Conservation (phyloP, 2,113 vertebrate species). For the Mystacornis crossleyi region DNA sequence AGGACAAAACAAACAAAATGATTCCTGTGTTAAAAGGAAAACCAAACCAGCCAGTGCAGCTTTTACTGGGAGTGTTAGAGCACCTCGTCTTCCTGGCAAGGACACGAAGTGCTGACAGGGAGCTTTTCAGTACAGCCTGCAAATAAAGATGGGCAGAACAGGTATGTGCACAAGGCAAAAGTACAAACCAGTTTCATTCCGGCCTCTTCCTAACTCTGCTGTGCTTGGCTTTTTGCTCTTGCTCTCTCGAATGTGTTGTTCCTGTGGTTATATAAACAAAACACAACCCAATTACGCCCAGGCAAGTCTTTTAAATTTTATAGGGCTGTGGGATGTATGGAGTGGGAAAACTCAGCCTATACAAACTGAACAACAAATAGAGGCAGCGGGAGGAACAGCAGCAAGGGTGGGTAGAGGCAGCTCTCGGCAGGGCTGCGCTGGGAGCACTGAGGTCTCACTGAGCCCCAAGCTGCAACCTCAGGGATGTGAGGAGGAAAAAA, state of each 20-base stretch:
- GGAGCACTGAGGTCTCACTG: not conserved
- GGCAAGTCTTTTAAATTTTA: not conserved
- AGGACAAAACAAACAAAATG: not conserved
- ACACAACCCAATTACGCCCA: not conserved
- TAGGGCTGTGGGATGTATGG: not conserved
- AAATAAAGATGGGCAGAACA: not conserved
- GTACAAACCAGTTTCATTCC: not conserved
- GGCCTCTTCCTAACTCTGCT: not conserved
- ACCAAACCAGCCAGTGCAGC: not conserved
- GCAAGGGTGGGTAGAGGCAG: not conserved
- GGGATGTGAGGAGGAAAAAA: not conserved
- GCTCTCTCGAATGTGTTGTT: not conserved
- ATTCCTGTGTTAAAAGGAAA: not conserved
- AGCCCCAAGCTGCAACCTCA: not conserved
- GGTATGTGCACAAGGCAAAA: not conserved
- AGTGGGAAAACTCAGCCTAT: not conserved
- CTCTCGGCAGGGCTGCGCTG: fast-evolving
- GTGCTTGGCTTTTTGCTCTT: not conserved
- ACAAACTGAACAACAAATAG: not conserved
- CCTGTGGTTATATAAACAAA: not conserved
- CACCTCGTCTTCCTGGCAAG: not conserved
- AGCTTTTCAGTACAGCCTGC: not conserved
- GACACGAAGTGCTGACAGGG: not conserved
- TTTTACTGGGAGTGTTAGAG: not conserved
- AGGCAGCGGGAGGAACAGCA: not conserved